A percentile compares a stretch with the other conserved stretches of the same genome.
Evolutionary conservation across 2,113 vertebrate species (phyloP).

Genomic region (Eolophus roseicapilla): DNA sequence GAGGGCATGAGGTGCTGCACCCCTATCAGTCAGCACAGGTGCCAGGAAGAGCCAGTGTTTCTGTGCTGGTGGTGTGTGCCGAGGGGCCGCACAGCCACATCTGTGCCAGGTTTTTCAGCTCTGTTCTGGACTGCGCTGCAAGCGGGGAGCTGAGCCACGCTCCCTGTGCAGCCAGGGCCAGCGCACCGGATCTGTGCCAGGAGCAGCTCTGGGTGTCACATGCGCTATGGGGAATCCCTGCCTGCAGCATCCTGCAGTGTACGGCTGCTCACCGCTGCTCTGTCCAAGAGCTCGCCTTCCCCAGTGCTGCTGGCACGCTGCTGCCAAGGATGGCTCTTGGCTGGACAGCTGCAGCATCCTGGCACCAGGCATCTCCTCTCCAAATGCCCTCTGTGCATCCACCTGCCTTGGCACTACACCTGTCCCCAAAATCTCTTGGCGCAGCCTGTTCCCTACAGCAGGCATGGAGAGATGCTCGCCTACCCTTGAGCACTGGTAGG

Average conservation of each 20-base stretch:
- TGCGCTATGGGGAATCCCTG: conserved; percentile 32
- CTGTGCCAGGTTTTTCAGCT: background rate
- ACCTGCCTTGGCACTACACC: background rate
- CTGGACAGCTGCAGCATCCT: fast-evolving
- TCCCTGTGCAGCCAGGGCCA: background rate
- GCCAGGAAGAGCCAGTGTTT: background rate
- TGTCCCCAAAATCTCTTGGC: background rate
- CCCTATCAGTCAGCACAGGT: fast-evolving
- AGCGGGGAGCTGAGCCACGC: background rate
- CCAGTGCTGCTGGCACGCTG: fast-evolving
- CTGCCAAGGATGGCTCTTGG: background rate
- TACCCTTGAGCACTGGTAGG: fast-evolving
- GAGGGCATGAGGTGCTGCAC: background rate
- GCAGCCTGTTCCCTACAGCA: fast-evolving
- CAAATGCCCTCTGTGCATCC: background rate
- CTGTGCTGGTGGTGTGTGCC: fast-evolving
- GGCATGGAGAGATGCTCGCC: background rate
- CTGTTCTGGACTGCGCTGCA: background rate
- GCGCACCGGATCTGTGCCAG: background rate
- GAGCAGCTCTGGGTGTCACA: background rate
- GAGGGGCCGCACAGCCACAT: fast-evolving
- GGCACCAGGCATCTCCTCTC: background rate
- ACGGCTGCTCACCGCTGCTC: fast-evolving
- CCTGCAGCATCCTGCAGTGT: background rate
- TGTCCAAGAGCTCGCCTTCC: background rate